Evolutionary conservation across 1,140 invertebrate genomes (phyloP).

Genomic region (Lutraria rhynchaena): DNA sequence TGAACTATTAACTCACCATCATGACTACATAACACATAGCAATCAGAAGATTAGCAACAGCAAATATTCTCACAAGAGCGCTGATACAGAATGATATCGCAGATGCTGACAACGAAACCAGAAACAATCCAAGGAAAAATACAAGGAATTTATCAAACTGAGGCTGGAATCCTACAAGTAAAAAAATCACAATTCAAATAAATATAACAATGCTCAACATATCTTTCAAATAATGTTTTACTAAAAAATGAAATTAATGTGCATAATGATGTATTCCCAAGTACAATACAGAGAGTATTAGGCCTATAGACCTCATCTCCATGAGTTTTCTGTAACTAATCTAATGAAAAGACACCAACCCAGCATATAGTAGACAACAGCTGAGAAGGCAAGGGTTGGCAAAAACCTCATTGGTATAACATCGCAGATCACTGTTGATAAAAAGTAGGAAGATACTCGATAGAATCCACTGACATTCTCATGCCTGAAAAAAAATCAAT

Average conservation of each 20-base stretch:
- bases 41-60: constrained; percentile 79
- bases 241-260: too few relatives aligned
- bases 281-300: too few relatives aligned
- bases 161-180: constrained; percentile 73
- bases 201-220: too few relatives aligned
- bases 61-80: constrained; percentile 74
- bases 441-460: constrained; percentile 80
- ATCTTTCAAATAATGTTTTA: too few relatives aligned
- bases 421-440: constrained; percentile 81
- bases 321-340: too few relatives aligned
- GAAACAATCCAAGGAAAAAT: constrained; percentile 75
- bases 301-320: too few relatives aligned
- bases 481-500: constrained; percentile 76
- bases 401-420: constrained; percentile 79
- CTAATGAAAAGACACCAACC: constrained; percentile 65
- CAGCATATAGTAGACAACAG: constrained; percentile 81
- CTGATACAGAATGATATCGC: constrained; percentile 79
- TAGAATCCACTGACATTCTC: constrained; percentile 82
- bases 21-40: constrained; percentile 79
- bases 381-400: constrained; percentile 76
- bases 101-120: constrained; percentile 76
- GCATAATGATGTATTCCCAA: too few relatives aligned
- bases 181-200: too few relatives aligned
- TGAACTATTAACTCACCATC: constrained; percentile 82
- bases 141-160: constrained; percentile 75